phyloP scores from a whole-genome alignment of 2,113 vertebrate species.

The cattle (Bos taurus) region DNA sequence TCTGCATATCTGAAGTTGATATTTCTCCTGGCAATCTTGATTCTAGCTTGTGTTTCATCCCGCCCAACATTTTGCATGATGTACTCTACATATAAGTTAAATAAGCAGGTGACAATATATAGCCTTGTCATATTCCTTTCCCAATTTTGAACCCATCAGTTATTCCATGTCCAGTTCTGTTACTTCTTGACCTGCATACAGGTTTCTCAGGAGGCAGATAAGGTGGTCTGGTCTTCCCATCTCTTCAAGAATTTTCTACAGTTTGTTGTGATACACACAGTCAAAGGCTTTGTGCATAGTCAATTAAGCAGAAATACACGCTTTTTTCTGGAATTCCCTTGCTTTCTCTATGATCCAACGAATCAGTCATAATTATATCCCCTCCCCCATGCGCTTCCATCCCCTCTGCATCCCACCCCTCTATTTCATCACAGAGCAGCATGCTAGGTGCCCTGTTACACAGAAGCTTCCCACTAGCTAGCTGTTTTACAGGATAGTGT shows the following conservation, averaged over 20 bases:
- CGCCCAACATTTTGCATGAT: background rate
- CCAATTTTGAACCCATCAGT: background rate
- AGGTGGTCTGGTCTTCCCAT: background rate
- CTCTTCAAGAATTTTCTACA: background rate
- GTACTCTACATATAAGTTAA: background rate
- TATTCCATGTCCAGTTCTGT: background rate
- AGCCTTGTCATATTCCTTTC: background rate
- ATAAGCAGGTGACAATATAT: background rate
- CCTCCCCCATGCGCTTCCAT: rapidly evolving
- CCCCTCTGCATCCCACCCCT: background rate
- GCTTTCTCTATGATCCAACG: background rate
- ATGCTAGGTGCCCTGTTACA: background rate
- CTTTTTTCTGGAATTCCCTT: background rate
- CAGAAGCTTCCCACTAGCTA: background rate
- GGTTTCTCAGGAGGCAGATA: background rate
- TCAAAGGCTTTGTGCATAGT: background rate
- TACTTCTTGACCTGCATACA: background rate
- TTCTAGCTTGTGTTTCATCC: background rate
- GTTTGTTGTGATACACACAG: background rate
- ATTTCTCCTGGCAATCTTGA: background rate
- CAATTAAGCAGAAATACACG: background rate
- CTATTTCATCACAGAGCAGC: background rate
- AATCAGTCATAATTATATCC: background rate
- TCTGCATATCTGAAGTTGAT: background rate
- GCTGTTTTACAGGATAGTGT: background rate